These are phyloP conservation scores for Laterallus jamaicensis DNA, from an alignment of 2,113 vertebrate species.

Conservation along the genomic window DNA sequence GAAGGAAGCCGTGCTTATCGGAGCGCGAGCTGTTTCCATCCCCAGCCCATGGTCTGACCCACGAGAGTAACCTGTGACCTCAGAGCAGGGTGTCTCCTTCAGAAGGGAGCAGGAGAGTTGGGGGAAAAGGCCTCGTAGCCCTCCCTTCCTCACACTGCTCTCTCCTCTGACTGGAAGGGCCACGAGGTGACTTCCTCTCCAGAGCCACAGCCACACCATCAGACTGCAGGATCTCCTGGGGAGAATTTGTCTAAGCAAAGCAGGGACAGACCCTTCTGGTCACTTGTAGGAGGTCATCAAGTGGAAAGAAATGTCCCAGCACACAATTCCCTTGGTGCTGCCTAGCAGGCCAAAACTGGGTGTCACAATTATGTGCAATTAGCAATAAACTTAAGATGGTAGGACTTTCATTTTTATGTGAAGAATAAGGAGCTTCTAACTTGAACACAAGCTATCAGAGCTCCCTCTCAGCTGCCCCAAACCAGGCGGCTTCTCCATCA, in stretches of 20 bases:
- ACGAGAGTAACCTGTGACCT: background rate
- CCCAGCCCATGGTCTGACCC: background rate
- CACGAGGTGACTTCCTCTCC: accelerated
- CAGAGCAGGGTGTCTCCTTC: background rate
- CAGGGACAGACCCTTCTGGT: background rate
- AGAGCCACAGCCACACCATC: accelerated
- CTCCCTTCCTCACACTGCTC: background rate
- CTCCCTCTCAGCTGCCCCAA: background rate
- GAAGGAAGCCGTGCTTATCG: background rate
- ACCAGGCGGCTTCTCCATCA: background rate
- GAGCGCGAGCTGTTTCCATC: background rate
- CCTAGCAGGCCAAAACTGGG: background rate
- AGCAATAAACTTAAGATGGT: background rate
- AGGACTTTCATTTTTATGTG: background rate
- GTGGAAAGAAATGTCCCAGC: background rate
- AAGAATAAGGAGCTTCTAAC: background rate
- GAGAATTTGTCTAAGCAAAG: background rate
- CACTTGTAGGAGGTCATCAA: background rate
- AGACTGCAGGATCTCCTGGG: background rate
- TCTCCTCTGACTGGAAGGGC: background rate
- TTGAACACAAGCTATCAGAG: accelerated
- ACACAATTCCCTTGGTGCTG: background rate
- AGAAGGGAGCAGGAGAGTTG: background rate
- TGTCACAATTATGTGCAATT: background rate
- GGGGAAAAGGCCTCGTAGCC: accelerated